Percentiles rank a stretch among this genome's conserved stretches.
Evolutionary conservation across 1,140 invertebrate species (phyloP).

Genomic region (Gryon sp.): DNA sequence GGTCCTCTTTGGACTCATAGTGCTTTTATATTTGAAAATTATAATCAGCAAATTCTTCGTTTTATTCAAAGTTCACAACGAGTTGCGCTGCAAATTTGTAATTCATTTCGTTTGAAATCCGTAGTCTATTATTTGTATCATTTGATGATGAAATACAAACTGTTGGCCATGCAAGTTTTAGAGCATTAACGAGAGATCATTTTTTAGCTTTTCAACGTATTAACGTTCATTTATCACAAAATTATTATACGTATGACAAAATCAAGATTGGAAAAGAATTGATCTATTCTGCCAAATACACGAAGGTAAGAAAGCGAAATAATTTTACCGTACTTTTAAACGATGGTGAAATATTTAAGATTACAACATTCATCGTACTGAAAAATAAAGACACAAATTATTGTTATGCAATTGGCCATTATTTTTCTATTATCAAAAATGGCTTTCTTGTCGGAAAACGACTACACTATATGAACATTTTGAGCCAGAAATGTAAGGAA

Average conservation of each 20-base stretch:
- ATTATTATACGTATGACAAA: no score
- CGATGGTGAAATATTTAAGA: conserved; percentile 3
- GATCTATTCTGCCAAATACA: neutral
- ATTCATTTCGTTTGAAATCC: conserved; percentile 1
- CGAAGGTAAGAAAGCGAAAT: conserved; percentile 3
- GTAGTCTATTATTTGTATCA: neutral
- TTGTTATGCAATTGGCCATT: conserved; percentile 12
- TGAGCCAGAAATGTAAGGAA: conserved; percentile 3
- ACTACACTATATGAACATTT: conserved; percentile 2
- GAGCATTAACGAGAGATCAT: no score
- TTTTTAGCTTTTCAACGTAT: no score
- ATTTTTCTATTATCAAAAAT: neutral
- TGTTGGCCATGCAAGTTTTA: no score
- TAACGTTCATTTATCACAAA: no score
- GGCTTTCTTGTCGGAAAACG: neutral
- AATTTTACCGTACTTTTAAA: no score
- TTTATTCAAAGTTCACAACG: neutral
- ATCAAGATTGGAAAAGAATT: conserved; percentile 1
- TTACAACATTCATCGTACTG: conserved; percentile 3
- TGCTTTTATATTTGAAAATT: conserved; percentile 53
- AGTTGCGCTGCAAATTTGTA: conserved; percentile 3
- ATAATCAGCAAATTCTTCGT: conserved; percentile 4
- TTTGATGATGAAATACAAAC: no score
- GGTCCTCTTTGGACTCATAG: conserved; percentile 45
- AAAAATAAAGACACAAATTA: neutral